Conservation (phyloP, 1,140 invertebrate species). For the Psilanteris sp. region DNA sequence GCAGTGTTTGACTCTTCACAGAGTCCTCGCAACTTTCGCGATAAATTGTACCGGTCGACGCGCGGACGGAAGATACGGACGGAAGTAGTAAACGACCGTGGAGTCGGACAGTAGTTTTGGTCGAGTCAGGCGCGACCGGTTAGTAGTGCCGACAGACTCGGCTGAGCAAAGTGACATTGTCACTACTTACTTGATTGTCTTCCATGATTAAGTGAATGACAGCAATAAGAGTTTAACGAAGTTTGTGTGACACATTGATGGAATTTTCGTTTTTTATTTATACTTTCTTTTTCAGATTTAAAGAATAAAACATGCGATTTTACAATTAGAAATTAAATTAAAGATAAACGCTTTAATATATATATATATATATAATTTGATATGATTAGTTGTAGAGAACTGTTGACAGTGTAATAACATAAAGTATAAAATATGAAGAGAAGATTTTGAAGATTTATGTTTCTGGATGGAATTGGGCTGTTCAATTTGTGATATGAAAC, state of each 20-base stretch:
- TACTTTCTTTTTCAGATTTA: not conserved
- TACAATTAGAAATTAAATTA: constrained; percentile 1
- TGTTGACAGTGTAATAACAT: constrained; percentile 1
- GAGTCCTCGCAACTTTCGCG: constrained; percentile 50
- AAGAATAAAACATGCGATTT: not conserved
- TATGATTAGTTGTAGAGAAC: constrained; percentile 17
- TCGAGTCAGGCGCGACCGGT: constrained; percentile 7
- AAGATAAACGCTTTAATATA: constrained; percentile 2
- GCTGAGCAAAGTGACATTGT: constrained; percentile 22
- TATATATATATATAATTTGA: constrained; percentile 17
- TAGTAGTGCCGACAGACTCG: not conserved
- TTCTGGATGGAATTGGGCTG: too few species aligned
- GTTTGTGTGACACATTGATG: constrained; percentile 2
- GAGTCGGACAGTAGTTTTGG: constrained; percentile 33
- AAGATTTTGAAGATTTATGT: too few species aligned
- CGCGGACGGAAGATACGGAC: constrained; percentile 44
- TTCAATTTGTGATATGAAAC: too few species aligned
- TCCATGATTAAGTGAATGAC: constrained; percentile 27
- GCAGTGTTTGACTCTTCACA: constrained; percentile 54
- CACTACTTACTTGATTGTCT: constrained; percentile 40
- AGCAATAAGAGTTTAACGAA: constrained; percentile 13
- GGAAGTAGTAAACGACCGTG: constrained; percentile 57
- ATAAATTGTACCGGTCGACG: constrained; percentile 48
- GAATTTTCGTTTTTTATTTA: too few species aligned
- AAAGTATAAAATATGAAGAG: constrained; percentile 2